Evolutionary conservation across 2,797 vertebrate genomes (phyloP), one percentile per base, ranked within the genome.

Genomic region (Propithecus perrieri): DNA sequence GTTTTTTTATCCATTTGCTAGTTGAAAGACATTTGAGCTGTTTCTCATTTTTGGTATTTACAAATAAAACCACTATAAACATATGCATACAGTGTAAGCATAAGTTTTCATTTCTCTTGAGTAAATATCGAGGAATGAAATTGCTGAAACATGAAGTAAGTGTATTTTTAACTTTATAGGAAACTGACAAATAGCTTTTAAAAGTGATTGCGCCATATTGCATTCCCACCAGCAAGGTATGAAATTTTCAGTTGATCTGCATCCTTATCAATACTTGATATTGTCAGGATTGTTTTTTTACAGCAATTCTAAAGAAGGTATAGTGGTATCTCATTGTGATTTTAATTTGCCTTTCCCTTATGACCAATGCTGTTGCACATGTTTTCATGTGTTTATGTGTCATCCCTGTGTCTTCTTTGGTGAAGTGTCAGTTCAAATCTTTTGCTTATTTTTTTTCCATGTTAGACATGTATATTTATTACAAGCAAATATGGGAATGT

Each of bases 401-500:
- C 11, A 55, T 22, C 14, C 35, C 2, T 55, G 15, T 12, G 7
- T 61, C 57, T 67, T 71, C 28, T 72, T 8, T 41, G n/a, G 55
- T 35, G 63, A 81, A 89, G n/a, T 55, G 9, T 95, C 55, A 48
- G 33, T 35, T 75, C 48, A 91, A 75, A 71, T 84, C n/a, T 83
- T 93, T 3, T 1, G 17, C 9, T 3, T 2, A 46, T 93, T 85
- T 18, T 13, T 57, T 96, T 95, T 96, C 92, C 41, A 71, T 75
- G 80, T 96, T 92, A 95, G 61, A 81, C 57, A 30, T 59, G n/a
- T 5, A 74, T 41, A 24, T 79, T 94, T 94, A 83, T 94, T 92
- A 80, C 22, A 65, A 80, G 86, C 71, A 96, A 94, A 89, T 85
- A 50, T 71, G 88, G 80, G 90, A 67, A 93, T 96, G 53, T 86